Conservation (phyloP, 2,888 invertebrate species). For the Xiphydria camelus region DNA sequence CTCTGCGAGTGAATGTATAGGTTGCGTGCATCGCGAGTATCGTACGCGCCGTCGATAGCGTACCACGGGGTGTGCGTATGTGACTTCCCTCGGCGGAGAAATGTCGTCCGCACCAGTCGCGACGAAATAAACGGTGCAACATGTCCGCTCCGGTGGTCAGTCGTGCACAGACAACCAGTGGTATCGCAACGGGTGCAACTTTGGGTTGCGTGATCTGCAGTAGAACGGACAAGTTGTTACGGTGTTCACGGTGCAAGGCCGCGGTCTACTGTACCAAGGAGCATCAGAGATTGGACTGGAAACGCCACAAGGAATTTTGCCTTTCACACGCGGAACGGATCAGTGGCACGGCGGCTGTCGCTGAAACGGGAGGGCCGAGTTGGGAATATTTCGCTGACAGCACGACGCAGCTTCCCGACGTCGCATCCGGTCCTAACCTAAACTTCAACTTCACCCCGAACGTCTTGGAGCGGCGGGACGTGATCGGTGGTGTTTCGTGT, state of each 20-base stretch:
- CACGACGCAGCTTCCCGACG: too few relatives aligned
- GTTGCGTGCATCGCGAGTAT: not conserved
- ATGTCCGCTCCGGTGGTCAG: conserved; percentile 46
- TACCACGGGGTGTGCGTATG: conserved; percentile 26
- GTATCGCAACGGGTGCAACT: conserved; percentile 22
- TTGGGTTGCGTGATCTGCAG: conserved; percentile 65
- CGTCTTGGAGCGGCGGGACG: too few relatives aligned
- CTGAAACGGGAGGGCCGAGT: too few relatives aligned
- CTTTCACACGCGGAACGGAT: not conserved
- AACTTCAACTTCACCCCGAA: conserved; percentile 10
- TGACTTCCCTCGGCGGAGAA: conserved; percentile 27
- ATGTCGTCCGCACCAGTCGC: conserved; percentile 27
- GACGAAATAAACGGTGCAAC: conserved; percentile 33
- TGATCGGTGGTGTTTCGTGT: too few relatives aligned
- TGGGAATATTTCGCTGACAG: too few relatives aligned
- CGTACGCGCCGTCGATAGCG: conserved; percentile 1
- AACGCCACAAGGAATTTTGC: conserved; percentile 66
- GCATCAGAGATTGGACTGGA: conserved; percentile 82
- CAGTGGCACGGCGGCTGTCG: conserved; percentile 1
- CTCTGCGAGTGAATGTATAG: too few relatives aligned
- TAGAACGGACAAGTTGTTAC: conserved; percentile 63
- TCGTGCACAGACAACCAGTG: conserved; percentile 38
- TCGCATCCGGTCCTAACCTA: conserved; percentile 13
- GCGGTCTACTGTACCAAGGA: conserved; percentile 78
- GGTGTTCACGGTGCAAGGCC: conserved; percentile 75